phyloP scores from a whole-genome alignment of 2,888 invertebrate genomes.

The Phaedon cochleariae region DNA sequence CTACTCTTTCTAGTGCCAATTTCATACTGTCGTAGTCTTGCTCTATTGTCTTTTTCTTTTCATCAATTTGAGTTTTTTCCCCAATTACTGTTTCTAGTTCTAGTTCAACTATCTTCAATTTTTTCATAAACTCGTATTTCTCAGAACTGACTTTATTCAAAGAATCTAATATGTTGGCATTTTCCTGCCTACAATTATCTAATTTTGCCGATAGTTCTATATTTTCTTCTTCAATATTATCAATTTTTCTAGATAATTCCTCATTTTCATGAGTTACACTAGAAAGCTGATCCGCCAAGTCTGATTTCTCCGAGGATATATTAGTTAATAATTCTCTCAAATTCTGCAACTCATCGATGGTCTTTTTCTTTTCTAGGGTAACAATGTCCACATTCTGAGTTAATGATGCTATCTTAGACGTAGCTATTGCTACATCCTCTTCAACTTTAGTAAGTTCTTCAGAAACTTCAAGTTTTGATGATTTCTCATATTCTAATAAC shows the following conservation, averaged over 20 bases:
- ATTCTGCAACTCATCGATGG: background rate
- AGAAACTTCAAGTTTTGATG: slow-evolving; percentile 4
- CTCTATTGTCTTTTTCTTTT: background rate
- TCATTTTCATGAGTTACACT: background rate
- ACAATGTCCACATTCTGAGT: background rate
- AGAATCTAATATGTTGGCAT: background rate
- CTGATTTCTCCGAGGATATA: background rate
- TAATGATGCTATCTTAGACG: background rate
- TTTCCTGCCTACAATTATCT: background rate
- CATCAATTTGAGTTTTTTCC: background rate
- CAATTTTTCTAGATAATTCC: slow-evolving; percentile 3
- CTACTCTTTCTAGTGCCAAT: slow-evolving; percentile 6
- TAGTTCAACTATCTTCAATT: background rate
- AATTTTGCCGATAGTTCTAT: background rate
- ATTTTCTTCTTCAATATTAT: background rate
- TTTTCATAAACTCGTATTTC: background rate
- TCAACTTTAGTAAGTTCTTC: background rate
- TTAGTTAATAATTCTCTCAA: background rate
- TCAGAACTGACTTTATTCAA: background rate
- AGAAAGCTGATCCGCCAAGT: background rate
- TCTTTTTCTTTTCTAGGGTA: background rate
- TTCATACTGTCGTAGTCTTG: slow-evolving; percentile 18
- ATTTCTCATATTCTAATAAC: background rate
- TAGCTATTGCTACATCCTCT: background rate
- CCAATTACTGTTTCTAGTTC: background rate